These are phyloP conservation scores for Coluber constrictor DNA, from an alignment of 2,797 vertebrate genomes.

Conservation along the genomic window DNA sequence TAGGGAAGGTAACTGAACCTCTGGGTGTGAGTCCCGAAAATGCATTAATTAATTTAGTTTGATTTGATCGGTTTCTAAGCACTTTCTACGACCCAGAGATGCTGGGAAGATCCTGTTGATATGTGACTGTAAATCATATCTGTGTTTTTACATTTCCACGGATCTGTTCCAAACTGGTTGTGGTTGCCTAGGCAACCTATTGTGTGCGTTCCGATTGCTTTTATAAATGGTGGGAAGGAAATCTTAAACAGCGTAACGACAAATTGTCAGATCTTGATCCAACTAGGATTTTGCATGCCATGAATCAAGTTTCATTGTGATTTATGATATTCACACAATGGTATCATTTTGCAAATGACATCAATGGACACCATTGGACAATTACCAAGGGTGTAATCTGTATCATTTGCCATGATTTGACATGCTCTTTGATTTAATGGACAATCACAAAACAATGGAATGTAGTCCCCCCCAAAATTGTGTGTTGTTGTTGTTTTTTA, in stretches of 20 bases:
- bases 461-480: not conserved
- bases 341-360: not conserved
- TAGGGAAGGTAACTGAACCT: too few relatives aligned
- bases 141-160: not conserved
- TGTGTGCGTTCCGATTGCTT: not conserved
- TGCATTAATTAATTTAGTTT: too few relatives aligned
- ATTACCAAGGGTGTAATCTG: not conserved
- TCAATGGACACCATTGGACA: not conserved
- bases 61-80: too few relatives aligned
- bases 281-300: not conserved
- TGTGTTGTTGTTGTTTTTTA: too few relatives aligned
- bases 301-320: not conserved
- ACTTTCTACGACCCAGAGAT: not conserved
- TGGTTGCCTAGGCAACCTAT: not conserved
- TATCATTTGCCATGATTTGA: not conserved
- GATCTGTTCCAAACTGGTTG: not conserved
- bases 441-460: not conserved
- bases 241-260: not conserved
- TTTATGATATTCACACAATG: not conserved
- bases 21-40: too few relatives aligned
- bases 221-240: not conserved
- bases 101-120: not conserved
- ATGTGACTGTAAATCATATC: not conserved
- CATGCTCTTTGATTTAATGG: not conserved
- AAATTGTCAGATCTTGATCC: not conserved